These are phyloP conservation scores for Drosophila planitibia DNA, from an alignment of 2,888 invertebrate genomes.

Conservation along the genomic window DNA sequence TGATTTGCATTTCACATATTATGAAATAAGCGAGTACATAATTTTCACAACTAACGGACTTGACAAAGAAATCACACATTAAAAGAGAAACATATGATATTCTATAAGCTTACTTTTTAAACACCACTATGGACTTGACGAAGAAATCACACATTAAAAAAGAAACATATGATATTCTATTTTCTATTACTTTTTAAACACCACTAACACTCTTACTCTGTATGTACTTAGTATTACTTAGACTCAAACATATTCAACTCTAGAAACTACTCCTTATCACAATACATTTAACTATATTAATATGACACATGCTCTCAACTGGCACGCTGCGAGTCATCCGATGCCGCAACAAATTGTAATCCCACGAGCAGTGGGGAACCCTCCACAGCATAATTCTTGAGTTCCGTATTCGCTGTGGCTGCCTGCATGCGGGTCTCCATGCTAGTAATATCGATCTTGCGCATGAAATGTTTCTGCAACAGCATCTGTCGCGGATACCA, in stretches of 20 bases:
- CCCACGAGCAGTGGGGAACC: conserved; percentile 67
- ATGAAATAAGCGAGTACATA: background rate
- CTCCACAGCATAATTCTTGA: conserved; percentile 43
- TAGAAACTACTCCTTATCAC: conserved; percentile 45
- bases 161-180: conserved; percentile 5
- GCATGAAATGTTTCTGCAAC: conserved; percentile 65
- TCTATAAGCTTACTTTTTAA: conserved; percentile 15
- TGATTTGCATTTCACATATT: background rate
- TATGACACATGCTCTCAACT: conserved; percentile 25
- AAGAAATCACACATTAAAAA: background rate
- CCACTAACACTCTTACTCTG: conserved; percentile 17
- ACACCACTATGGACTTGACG: conserved; percentile 3
- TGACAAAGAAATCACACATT: background rate
- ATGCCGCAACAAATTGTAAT: conserved; percentile 38
- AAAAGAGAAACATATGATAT: background rate
- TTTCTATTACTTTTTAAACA: conserved; percentile 6
- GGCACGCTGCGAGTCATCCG: conserved; percentile 16
- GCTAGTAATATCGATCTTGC: conserved; percentile 68
- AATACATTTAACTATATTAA: conserved; percentile 5
- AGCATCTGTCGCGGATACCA: conserved; percentile 69
- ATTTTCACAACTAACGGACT: background rate
- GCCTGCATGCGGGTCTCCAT: conserved; percentile 52
- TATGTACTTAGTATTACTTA: conserved; percentile 13
- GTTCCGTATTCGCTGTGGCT: conserved; percentile 18
- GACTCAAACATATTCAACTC: conserved; percentile 15